These are phyloP conservation scores for Ptiloglossa arizonensis DNA, from an alignment of 1,140 invertebrate species.

Conservation along the genomic window DNA sequence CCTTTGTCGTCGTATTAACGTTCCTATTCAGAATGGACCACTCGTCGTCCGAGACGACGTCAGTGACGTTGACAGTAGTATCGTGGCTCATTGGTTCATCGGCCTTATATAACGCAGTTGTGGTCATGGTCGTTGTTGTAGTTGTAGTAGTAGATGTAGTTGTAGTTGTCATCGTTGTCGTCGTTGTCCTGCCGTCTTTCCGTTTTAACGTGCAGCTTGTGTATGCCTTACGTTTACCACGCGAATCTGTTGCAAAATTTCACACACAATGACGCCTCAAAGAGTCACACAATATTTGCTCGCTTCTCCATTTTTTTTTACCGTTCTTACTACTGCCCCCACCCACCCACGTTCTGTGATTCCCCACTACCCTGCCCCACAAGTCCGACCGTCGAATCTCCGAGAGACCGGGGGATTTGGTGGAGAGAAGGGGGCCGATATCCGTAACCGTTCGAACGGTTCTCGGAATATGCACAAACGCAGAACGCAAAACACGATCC, in stretches of 20 bases:
- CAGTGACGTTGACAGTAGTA: too few relatives aligned
- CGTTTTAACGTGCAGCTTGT: slow-evolving; percentile 56
- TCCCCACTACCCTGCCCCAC: too few relatives aligned
- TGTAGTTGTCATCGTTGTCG: neutral
- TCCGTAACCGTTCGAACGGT: too few relatives aligned
- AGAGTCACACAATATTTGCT: too few relatives aligned
- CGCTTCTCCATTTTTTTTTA: too few relatives aligned
- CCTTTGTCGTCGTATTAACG: slow-evolving; percentile 14
- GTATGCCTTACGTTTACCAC: slow-evolving; percentile 62
- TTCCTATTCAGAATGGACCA: neutral
- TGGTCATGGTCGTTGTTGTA: neutral
- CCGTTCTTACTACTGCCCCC: too few relatives aligned
- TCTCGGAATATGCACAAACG: too few relatives aligned
- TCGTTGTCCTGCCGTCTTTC: slow-evolving; percentile 32
- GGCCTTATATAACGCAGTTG: slow-evolving; percentile 16
- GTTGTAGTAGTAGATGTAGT: neutral
- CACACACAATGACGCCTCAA: slow-evolving; percentile 58
- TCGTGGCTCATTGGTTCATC: slow-evolving; percentile 35
- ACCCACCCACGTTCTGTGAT: too few relatives aligned
- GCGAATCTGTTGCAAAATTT: slow-evolving; percentile 69
- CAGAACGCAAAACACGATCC: too few relatives aligned
- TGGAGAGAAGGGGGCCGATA: too few relatives aligned
- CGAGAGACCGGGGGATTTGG: too few relatives aligned
- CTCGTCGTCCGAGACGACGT: slow-evolving; percentile 26
- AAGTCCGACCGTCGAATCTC: too few relatives aligned